These are phyloP conservation scores for Thamnophis elegans DNA, from an alignment of 2,797 vertebrate genomes.

Conservation along the genomic window DNA sequence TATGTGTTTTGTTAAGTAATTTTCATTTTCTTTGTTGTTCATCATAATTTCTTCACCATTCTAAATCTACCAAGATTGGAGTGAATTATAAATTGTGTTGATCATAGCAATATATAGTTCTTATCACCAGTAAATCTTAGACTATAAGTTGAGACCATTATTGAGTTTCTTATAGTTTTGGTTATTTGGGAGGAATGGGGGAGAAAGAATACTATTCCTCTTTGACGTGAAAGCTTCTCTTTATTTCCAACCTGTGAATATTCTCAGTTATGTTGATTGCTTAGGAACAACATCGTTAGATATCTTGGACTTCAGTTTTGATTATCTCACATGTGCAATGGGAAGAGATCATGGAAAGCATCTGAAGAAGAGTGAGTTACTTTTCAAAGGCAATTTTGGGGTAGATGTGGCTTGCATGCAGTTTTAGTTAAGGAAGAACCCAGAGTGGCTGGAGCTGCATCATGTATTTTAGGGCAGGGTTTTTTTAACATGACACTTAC, in stretches of 20 bases:
- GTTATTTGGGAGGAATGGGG: background rate
- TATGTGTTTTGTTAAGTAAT: background rate
- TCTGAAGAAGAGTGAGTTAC: background rate
- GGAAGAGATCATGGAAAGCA: background rate
- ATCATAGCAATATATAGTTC: background rate
- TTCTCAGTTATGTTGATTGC: background rate
- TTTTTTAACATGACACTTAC: background rate
- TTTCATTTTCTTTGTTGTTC: background rate
- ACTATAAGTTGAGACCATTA: no score
- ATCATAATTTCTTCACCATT: background rate
- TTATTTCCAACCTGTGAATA: background rate
- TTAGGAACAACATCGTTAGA: background rate
- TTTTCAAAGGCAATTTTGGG: background rate
- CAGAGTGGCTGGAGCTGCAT: background rate
- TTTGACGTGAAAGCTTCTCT: background rate
- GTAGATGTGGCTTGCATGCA: background rate
- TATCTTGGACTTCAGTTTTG: background rate
- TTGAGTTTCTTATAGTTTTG: background rate
- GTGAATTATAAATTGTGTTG: background rate
- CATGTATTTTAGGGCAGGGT: background rate
- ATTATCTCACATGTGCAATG: background rate
- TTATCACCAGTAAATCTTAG: background rate
- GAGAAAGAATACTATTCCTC: background rate
- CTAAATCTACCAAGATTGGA: background rate
- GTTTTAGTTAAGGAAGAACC: background rate